Evolutionary conservation across 2,797 vertebrate species (phyloP).

Genomic region (Graptemys geographica): DNA sequence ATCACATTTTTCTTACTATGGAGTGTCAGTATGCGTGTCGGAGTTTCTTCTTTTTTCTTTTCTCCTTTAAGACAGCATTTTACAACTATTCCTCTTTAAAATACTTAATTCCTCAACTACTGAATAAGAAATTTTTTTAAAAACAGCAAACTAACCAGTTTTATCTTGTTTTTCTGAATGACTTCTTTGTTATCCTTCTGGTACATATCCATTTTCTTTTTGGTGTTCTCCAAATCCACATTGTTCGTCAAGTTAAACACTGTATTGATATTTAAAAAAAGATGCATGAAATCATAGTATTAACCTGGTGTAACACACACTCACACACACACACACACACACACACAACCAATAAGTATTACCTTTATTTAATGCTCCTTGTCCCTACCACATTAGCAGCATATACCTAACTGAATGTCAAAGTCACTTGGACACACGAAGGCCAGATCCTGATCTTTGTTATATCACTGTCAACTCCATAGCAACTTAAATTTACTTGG

Average conservation of each 20-base stretch:
- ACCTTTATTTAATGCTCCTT: not conserved
- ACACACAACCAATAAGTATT: not conserved
- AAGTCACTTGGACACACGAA: slow-evolving; percentile 24
- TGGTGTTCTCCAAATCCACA: slow-evolving; percentile 94
- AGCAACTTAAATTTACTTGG: not conserved
- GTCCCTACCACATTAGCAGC: not conserved
- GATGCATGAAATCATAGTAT: slow-evolving; percentile 34
- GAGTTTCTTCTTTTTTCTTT: not conserved
- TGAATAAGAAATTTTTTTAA: slow-evolving; percentile 3
- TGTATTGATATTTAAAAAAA: slow-evolving; percentile 73
- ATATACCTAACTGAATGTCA: not conserved
- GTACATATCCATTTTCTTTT: slow-evolving; percentile 95
- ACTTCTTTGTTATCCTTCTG: slow-evolving; percentile 95
- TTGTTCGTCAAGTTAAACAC: slow-evolving; percentile 98
- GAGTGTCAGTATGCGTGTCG: not conserved
- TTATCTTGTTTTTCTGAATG: slow-evolving; percentile 96
- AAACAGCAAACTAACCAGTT: slow-evolving; percentile 87
- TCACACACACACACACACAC: not conserved
- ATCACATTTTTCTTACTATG: not conserved
- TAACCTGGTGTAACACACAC: not conserved
- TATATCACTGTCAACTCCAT: slow-evolving; percentile 22
- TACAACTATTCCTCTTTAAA: slow-evolving; percentile 3
- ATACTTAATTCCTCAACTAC: slow-evolving; percentile 42
- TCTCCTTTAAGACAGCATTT: slow-evolving; percentile 21
- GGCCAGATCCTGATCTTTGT: not conserved